Conservation (phyloP, 2,113 vertebrate genomes). For the Hippocampus zosterae region DNA sequence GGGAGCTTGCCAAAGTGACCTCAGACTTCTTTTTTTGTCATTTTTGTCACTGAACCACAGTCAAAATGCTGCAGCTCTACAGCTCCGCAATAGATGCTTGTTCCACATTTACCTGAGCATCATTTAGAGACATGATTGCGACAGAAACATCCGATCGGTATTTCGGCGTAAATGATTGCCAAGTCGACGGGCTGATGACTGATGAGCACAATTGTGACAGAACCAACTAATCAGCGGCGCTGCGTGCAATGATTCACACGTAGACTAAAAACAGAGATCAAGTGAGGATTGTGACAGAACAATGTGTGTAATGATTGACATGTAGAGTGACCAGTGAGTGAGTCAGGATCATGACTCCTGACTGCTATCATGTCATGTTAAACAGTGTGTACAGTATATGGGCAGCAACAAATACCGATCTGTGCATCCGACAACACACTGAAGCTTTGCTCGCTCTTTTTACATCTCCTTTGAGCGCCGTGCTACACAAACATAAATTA, state of each 20-base stretch:
- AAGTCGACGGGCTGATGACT: background rate
- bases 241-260: background rate
- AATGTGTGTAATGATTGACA: background rate
- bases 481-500: background rate
- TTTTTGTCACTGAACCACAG: constrained; percentile 23
- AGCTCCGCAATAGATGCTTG: constrained; percentile 16
- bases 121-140: background rate
- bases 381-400: background rate
- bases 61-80: constrained; percentile 20
- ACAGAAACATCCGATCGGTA: background rate
- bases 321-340: background rate
- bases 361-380: background rate
- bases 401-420: background rate
- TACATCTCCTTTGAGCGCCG: background rate
- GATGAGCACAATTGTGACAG: background rate
- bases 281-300: background rate
- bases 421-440: background rate
- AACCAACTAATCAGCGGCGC: background rate
- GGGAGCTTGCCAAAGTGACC: constrained; percentile 48
- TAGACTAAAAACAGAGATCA: background rate
- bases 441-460: background rate
- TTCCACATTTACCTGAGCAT: background rate
- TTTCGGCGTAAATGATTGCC: background rate
- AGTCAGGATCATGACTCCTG: background rate
- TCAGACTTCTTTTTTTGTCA: constrained; percentile 22